These are phyloP conservation scores for Caenorhabditis sulstoni DNA, from an alignment of 2,888 invertebrate genomes.

Conservation along the genomic window DNA sequence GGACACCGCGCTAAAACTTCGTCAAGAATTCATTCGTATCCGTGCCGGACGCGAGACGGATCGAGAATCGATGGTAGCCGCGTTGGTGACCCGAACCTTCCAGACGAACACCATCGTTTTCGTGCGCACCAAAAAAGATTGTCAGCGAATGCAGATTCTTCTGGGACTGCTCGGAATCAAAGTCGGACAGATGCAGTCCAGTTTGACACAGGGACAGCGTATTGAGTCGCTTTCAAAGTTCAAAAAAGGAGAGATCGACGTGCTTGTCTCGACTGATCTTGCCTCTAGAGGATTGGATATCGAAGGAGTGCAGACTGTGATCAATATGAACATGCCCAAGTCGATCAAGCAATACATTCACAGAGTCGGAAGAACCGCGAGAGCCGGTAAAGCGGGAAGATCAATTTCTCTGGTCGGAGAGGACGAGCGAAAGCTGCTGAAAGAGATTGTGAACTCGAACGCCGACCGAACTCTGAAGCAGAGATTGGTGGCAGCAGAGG, in stretches of 20 bases:
- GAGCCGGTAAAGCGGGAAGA: constrained; percentile 91
- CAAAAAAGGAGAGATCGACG: constrained; percentile 81
- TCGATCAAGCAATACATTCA: constrained; percentile 97
- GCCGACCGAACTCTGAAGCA: constrained; percentile 73
- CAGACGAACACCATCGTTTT: constrained; percentile 86
- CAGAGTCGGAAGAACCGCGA: constrained; percentile 94
- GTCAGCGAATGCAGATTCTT: constrained; percentile 93
- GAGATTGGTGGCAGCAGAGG: constrained; percentile 84
- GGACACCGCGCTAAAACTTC: constrained; percentile 93
- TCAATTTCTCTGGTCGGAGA: constrained; percentile 95
- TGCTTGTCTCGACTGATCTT: constrained; percentile 93
- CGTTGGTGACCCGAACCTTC: constrained; percentile 69
- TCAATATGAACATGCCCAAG: constrained; percentile 96
- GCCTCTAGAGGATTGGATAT: constrained; percentile 96
- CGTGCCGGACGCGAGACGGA: constrained; percentile 86
- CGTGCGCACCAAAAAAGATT: constrained; percentile 96
- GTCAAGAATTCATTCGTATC: constrained; percentile 91
- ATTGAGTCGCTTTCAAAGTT: constrained; percentile 78
- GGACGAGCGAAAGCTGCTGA: constrained; percentile 91
- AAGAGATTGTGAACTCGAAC: constrained; percentile 86
- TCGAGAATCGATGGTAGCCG: constrained; percentile 88
- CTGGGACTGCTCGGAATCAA: constrained; percentile 92
- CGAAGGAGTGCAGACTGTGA: constrained; percentile 85
- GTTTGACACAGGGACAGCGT: constrained; percentile 91
- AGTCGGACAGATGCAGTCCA: constrained; percentile 93